Evolutionary conservation across 2,797 vertebrate species (phyloP).

Genomic region (Coilia nasus): DNA sequence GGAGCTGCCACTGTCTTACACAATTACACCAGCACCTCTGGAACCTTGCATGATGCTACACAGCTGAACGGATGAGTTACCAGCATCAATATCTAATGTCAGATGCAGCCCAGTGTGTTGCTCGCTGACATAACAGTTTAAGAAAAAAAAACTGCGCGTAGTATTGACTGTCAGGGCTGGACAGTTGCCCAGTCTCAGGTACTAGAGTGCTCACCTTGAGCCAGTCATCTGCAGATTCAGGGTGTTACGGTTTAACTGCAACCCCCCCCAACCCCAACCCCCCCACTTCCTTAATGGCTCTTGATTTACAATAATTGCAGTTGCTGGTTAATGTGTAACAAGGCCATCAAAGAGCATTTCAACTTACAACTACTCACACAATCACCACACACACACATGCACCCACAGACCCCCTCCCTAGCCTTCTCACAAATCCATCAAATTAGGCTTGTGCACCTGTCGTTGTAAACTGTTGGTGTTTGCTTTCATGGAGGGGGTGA

Average conservation of each 20-base stretch:
- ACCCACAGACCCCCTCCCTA: not conserved
- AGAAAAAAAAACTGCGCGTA: slow-evolving; percentile 67
- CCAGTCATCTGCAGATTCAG: slow-evolving; percentile 46
- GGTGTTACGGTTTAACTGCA: slow-evolving; percentile 37
- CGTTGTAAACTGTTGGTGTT: not conserved
- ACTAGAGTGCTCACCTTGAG: slow-evolving; percentile 49
- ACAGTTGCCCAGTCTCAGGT: slow-evolving; percentile 57
- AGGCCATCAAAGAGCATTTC: slow-evolving; percentile 1
- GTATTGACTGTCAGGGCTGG: slow-evolving; percentile 72
- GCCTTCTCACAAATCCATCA: not conserved
- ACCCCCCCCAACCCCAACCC: too few relatives aligned
- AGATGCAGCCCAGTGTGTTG: slow-evolving; percentile 61
- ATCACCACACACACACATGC: not conserved
- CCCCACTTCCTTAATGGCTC: not conserved
- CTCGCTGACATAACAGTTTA: slow-evolving; percentile 62
- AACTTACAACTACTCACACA: slow-evolving; percentile 12
- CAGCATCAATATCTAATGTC: slow-evolving; percentile 52
- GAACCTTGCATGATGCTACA: slow-evolving; percentile 34
- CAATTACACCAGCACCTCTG: slow-evolving; percentile 41
- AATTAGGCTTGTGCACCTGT: slow-evolving; percentile 22
- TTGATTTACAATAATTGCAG: slow-evolving; percentile 24
- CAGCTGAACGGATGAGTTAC: slow-evolving; percentile 34
- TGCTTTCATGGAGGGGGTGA: not conserved
- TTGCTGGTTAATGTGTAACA: slow-evolving; percentile 51
- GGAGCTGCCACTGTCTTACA: slow-evolving; percentile 35